Evolutionary conservation across 2,888 invertebrate species (phyloP).

Genomic region (Galeopsomyia nigrocyanea): DNA sequence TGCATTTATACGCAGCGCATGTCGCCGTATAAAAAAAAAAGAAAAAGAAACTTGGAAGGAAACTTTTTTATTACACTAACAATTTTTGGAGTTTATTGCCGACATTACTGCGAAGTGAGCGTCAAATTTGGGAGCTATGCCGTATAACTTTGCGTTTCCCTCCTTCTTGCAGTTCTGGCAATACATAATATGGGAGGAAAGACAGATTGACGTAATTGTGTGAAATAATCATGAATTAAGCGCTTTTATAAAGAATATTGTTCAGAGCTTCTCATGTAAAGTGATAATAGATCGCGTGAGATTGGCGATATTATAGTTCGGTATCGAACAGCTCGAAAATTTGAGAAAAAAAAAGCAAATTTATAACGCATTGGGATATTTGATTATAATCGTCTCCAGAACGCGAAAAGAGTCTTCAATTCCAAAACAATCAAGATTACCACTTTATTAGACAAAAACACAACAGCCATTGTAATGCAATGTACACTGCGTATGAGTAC

Average conservation of each 20-base stretch:
- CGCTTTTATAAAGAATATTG: conserved; percentile 20
- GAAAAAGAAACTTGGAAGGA: too few species aligned
- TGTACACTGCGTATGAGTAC: conserved; percentile 24
- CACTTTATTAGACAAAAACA: neutral
- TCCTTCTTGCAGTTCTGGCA: conserved; percentile 1
- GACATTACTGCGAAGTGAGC: too few species aligned
- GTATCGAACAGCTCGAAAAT: conserved; percentile 20
- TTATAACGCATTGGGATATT: neutral
- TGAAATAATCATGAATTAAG: conserved; percentile 15
- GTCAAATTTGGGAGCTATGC: too few species aligned
- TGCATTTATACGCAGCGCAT: too few species aligned
- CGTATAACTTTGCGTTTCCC: conserved; percentile 15
- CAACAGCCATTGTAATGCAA: conserved; percentile 20
- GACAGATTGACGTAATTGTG: conserved; percentile 11
- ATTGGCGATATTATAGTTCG: neutral
- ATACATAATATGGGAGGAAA: conserved; percentile 22
- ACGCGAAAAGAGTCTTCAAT: conserved; percentile 15
- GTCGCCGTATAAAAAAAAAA: too few species aligned
- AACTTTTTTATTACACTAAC: too few species aligned
- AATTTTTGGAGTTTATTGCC: too few species aligned
- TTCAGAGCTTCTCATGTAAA: conserved; percentile 15
- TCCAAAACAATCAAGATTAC: conserved; percentile 29
- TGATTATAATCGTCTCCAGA: conserved; percentile 22
- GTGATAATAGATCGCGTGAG: conserved; percentile 10
- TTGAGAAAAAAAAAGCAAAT: too few species aligned